Base-by-base conservation (phyloP, 2,888 invertebrate species). In the Xestoiulus laeticollis region DNA sequence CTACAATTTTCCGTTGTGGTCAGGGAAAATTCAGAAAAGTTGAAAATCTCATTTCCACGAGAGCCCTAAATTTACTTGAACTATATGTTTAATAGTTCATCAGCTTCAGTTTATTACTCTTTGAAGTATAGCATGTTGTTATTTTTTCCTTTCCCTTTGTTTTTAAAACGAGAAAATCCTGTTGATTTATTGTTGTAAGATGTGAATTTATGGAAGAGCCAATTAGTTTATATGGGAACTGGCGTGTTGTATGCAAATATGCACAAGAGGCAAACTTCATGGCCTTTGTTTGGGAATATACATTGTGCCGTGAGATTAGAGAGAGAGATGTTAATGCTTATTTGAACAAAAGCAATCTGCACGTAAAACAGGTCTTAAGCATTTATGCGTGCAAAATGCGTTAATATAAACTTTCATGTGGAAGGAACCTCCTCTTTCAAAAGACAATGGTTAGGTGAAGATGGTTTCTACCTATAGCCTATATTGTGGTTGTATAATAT, bases 291-390 rank as follows among this genome's bases (percentile, higher is more conserved):
- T 68, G 22, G 59, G 59, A 68, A 68, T 22, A n/a, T n/a, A 68
- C 19, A 22, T 22, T 68, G 59, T 68, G 59, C 59, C 22, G 78
- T 78, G 78, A 78, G 78, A 78, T 78, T 78, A 78, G 78, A 26
- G 78, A 78, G n/a, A n/a, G 30, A 30, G 22, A 78, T 78, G 78
- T 30, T 78, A 78, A 78, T 78, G 78, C 78, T 78, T 78, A 78
- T 78, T 78, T 78, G 78, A 78, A 78, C 78, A 78, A 78, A 78
- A 78, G 78, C 78, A 78, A 78, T 78, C 78, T 78, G 78, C 78
- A 78, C 78, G 78, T 78, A 78, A 78, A 78, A 78, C 78, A 78
- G 78, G 78, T 78, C 78, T 78, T 78, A 78, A 78, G 78, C 78
- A 78, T 78, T 78, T 78, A 78, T 30, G 78, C 78, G 78, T 78